Base-by-base conservation (phyloP, 2,113 vertebrate species). In the Numida meleagris region DNA sequence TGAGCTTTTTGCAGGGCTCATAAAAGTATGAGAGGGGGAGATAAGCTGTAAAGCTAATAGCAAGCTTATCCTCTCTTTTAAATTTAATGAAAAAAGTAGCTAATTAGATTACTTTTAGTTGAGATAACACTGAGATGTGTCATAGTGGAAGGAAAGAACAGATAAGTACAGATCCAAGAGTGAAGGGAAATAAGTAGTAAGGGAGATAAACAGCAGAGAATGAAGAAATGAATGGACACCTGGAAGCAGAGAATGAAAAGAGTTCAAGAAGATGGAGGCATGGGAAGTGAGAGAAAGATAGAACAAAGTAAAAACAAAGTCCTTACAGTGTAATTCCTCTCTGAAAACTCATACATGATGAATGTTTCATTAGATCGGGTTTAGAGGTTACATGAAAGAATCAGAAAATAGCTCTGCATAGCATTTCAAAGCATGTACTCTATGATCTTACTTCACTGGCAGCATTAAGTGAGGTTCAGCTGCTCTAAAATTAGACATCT, bases 91-190 rank as follows among this genome's bases (percentile, higher is more conserved):
- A 81, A 87, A 93, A 88, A 76, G 51, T 12, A 43, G 59, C 73
- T 88, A 75, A 91, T 74, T 86, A 91, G 58, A 88, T 89, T 80
- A 63, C 75, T 95, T 67, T 73, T 94, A 58, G 71, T 74, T 80
- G 67, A 82, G 50, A 91, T 91, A 88, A 91, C 71, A 40, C 45
- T 2, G 7, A 91, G 68, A 46, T 86, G 43, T 31, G 59, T n/a
- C 42, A 55, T 5, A 43, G 21, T 38, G 19, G 59, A 91, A 73
- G 33, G 40, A 76, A n/a, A 25, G 71, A 66, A 93, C 20, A 42
- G 75, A 85, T n/a, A 38, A 75, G 34, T 67, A 58, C 24, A 71
- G 36, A 70, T 45, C 53, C 75, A 82, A 74, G 50, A 93, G 51
- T 31, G 72, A 57, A 57, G 55, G 55, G 29, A 59, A 21, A 55